Conservation (phyloP, 2,797 vertebrate genomes). For the Gallinago stenura region DNA sequence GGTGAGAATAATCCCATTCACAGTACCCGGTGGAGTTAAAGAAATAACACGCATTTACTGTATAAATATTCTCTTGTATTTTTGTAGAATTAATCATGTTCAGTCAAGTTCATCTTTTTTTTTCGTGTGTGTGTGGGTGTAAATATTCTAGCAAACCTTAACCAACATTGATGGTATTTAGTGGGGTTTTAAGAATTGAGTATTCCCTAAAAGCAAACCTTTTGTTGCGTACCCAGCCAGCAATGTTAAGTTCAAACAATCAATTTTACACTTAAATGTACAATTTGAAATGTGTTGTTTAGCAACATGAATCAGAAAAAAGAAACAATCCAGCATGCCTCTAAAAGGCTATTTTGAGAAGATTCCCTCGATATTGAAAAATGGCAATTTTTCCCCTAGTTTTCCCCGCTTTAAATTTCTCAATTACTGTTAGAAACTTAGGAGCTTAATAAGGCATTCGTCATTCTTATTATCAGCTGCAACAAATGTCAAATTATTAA, state of each 20-base stretch:
- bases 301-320: background rate
- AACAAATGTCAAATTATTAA: background rate
- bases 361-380: background rate
- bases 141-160: background rate
- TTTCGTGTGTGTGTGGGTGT: background rate
- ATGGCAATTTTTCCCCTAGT: background rate
- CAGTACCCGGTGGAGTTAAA: background rate
- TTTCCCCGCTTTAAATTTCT: background rate
- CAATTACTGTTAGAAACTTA: background rate
- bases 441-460: background rate
- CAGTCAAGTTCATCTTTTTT: background rate
- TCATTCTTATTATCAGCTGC: background rate
- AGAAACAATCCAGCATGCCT: background rate
- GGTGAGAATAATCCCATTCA: conserved; percentile 14
- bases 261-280: background rate
- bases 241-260: background rate
- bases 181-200: background rate
- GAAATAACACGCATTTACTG: background rate
- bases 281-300: background rate
- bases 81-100: background rate
- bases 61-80: background rate
- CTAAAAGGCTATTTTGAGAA: background rate
- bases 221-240: background rate
- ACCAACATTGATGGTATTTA: background rate
- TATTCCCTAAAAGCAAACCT: background rate